Evolutionary conservation across 1,140 invertebrate species (phyloP).

Genomic region (Cydia amplana): DNA sequence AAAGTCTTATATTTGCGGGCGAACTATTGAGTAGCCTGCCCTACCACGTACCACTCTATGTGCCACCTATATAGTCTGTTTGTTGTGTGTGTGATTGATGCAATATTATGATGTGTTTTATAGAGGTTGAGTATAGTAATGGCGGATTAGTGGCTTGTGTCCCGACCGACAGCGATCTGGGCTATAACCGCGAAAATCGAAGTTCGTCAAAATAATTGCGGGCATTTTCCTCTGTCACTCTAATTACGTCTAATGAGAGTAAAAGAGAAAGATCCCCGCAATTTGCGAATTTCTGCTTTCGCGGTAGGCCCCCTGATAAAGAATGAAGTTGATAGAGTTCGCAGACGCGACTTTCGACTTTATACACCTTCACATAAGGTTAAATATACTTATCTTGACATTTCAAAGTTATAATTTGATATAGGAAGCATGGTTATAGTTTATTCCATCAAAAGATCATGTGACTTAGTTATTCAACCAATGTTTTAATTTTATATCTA

Average conservation of each 20-base stretch:
- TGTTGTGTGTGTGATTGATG: constrained; percentile 26
- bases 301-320: too few species aligned
- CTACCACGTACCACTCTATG: constrained; percentile 21
- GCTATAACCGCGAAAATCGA: too few species aligned
- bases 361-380: background rate
- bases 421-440: too few species aligned
- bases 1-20: background rate
- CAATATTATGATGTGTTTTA: constrained; percentile 35
- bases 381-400: background rate
- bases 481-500: too few species aligned
- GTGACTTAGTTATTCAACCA: too few species aligned
- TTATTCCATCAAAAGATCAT: too few species aligned
- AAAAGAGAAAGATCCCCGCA: too few species aligned
- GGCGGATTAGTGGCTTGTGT: background rate
- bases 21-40: constrained; percentile 11
- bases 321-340: background rate
- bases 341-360: background rate
- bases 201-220: too few species aligned
- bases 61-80: constrained; percentile 26
- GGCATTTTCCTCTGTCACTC: too few species aligned
- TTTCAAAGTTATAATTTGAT: too few species aligned
- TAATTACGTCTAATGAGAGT: too few species aligned
- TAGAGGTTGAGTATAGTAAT: constrained; percentile 8
- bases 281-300: too few species aligned
- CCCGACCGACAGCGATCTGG: background rate